Percentiles rank a stretch among this genome's conserved stretches.
Conservation (phyloP, 2,888 invertebrate species). For the Plutella xylostella region DNA sequence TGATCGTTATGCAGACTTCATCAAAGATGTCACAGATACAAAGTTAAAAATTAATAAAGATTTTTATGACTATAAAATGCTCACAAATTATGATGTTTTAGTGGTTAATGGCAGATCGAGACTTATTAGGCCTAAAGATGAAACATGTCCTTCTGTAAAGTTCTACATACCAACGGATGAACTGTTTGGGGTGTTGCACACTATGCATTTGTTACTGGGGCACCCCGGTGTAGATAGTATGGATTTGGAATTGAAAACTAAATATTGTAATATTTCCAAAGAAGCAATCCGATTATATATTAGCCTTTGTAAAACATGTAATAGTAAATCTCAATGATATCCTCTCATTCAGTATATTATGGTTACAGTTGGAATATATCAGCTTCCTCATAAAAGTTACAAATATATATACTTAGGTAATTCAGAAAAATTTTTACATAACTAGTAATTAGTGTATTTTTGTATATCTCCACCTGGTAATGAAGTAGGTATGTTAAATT, state of each 20-base stretch:
- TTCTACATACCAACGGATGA: slow-evolving; percentile 44
- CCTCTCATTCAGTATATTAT: no score
- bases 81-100: slow-evolving; percentile 42
- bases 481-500: no score
- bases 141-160: slow-evolving; percentile 25
- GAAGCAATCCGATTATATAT: slow-evolving; percentile 49
- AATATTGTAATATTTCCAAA: slow-evolving; percentile 52
- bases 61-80: slow-evolving; percentile 44
- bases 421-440: no score
- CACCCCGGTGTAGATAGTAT: slow-evolving; percentile 39
- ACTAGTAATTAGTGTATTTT: no score
- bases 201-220: slow-evolving; percentile 44
- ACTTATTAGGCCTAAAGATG: slow-evolving; percentile 36
- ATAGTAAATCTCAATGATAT: no score
- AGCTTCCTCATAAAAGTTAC: no score
- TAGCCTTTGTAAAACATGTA: slow-evolving; percentile 37
- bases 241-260: slow-evolving; percentile 39
- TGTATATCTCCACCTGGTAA: no score
- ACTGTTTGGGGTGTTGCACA: slow-evolving; percentile 44
- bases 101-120: slow-evolving; percentile 31
- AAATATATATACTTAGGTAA: no score
- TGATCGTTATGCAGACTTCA: slow-evolving; percentile 37
- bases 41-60: slow-evolving; percentile 33
- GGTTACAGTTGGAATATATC: no score
- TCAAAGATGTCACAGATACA: slow-evolving; percentile 35